A percentile compares a stretch with the other conserved stretches of the same genome.
phyloP scores from a whole-genome alignment of 2,797 vertebrate genomes.

The Tenualosa thibaudeaui region DNA sequence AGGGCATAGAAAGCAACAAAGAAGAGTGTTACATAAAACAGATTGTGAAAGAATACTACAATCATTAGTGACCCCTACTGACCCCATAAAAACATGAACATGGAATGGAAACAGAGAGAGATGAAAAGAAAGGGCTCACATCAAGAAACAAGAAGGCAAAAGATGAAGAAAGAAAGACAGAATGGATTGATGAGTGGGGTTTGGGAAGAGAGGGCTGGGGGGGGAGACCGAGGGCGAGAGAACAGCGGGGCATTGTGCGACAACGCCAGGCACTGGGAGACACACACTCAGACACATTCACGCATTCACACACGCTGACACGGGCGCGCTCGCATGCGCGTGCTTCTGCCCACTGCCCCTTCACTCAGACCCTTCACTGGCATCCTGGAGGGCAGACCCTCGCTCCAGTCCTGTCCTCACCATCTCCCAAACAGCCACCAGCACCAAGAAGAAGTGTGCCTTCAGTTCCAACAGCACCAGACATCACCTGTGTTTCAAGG shows the following conservation, averaged over 20 bases:
- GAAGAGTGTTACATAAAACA: slow-evolving; percentile 42
- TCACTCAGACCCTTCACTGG: slow-evolving; percentile 66
- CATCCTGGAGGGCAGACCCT: slow-evolving; percentile 69
- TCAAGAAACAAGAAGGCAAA: slow-evolving; percentile 63
- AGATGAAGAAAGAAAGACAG: slow-evolving; percentile 63
- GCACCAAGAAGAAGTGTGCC: slow-evolving; percentile 13
- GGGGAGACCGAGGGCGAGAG: slow-evolving; percentile 63
- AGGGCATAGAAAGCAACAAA: slow-evolving; percentile 28
- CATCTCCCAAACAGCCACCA: slow-evolving; percentile 54
- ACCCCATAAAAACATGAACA: slow-evolving; percentile 54
- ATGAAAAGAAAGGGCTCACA: slow-evolving; percentile 62
- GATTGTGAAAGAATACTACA: neutral
- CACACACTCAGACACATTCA: slow-evolving; percentile 76
- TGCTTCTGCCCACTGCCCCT: slow-evolving; percentile 74
- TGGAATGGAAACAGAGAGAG: slow-evolving; percentile 47
- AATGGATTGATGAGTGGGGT: slow-evolving; percentile 63
- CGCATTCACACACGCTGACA: slow-evolving; percentile 71
- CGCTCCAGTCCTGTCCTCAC: slow-evolving; percentile 62
- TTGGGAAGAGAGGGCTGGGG: slow-evolving; percentile 45
- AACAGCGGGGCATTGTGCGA: slow-evolving; percentile 78
- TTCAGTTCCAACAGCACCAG: neutral
- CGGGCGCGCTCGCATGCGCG: slow-evolving; percentile 66
- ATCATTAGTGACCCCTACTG: slow-evolving; percentile 59
- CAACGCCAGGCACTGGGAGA: slow-evolving; percentile 83
- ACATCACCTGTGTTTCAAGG: neutral